Percentiles rank a stretch among this genome's conserved stretches.
Evolutionary conservation across 2,888 invertebrate species (phyloP).

Genomic region (Pandemis cinnamomeana): DNA sequence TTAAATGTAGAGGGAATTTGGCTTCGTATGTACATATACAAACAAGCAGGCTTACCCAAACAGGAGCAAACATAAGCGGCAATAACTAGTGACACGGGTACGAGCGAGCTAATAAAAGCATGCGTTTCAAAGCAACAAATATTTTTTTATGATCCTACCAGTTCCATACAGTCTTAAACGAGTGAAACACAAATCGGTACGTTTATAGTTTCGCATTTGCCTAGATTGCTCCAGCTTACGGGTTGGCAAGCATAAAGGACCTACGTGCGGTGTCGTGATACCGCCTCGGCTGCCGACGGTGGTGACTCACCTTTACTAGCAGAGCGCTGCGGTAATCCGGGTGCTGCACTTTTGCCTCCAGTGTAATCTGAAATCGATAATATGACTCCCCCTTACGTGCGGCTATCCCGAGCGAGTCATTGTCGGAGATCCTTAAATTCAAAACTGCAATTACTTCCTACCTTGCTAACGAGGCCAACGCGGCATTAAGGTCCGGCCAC

Average conservation of each 20-base stretch:
- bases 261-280: constrained; percentile 45
- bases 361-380: constrained; percentile 63
- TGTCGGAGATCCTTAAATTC: constrained; percentile 17
- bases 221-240: constrained; percentile 47
- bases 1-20: background rate
- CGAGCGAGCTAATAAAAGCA: background rate
- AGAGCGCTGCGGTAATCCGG: constrained; percentile 49
- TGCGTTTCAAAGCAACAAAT: background rate
- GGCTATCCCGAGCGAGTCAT: constrained; percentile 42
- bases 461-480: background rate
- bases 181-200: constrained; percentile 39
- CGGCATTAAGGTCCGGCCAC: background rate
- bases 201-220: constrained; percentile 48
- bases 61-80: background rate
- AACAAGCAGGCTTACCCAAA: background rate
- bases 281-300: constrained; percentile 46
- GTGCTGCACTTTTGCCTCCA: constrained; percentile 56
- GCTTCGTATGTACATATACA: background rate
- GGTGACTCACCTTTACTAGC: constrained; percentile 42
- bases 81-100: background rate
- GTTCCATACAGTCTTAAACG: constrained; percentile 3
- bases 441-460: constrained; percentile 11
- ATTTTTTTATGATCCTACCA: background rate
- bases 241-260: constrained; percentile 47
- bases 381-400: constrained; percentile 45